Conservation (phyloP, 2,113 vertebrate genomes). For the Accipiter virgatus region DNA sequence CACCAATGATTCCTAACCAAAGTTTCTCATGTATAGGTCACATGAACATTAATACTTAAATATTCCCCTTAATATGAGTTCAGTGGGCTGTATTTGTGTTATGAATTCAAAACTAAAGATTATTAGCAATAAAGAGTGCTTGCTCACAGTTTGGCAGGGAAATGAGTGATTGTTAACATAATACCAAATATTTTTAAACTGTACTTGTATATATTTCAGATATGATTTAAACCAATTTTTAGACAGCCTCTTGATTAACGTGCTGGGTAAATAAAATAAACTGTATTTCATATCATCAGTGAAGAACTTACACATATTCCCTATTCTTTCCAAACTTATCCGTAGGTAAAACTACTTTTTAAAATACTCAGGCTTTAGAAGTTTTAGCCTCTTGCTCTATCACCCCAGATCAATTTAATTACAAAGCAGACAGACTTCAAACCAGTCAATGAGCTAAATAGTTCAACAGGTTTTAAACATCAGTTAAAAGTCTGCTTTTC, state of each 20-base stretch:
- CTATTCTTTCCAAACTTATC: not conserved
- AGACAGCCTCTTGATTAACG: not conserved
- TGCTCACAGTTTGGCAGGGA: not conserved
- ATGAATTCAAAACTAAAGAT: not conserved
- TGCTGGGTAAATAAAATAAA: not conserved
- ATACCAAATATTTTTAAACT: not conserved
- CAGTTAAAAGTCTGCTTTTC: not conserved
- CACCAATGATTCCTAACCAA: not conserved
- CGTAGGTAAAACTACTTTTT: not conserved
- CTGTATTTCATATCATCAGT: not conserved
- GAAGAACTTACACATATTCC: not conserved
- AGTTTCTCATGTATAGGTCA: not conserved
- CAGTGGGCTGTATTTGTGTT: not conserved
- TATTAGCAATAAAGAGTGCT: not conserved
- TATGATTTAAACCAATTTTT: not conserved
- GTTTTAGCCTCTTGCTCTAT: not conserved
- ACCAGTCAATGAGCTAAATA: not conserved
- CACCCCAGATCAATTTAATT: not conserved
- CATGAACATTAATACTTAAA: not conserved
- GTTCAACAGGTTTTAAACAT: not conserved
- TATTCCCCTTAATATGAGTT: not conserved
- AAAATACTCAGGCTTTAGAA: not conserved
- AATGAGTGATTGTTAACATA: not conserved
- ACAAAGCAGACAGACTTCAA: not conserved
- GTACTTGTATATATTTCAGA: not conserved